phyloP scores from a whole-genome alignment of 1,140 invertebrate genomes.

The Reticulitermes speratus region DNA sequence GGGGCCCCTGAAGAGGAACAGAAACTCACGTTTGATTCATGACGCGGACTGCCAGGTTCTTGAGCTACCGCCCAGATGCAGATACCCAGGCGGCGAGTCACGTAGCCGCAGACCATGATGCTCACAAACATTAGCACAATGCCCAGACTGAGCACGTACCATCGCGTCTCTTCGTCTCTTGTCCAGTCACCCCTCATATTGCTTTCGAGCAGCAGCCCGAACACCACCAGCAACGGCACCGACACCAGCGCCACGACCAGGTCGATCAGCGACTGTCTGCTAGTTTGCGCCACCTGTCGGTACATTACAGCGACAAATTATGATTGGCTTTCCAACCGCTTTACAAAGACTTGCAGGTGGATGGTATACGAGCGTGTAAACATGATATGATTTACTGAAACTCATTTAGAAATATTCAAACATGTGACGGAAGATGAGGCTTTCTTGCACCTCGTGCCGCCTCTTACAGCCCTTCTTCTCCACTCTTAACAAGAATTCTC shows the following conservation, averaged over 20 bases:
- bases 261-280: conserved; percentile 27
- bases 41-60: background rate
- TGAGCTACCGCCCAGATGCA: conserved; percentile 24
- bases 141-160: conserved; percentile 31
- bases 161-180: background rate
- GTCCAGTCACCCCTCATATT: conserved; percentile 31
- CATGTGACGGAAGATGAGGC: no score
- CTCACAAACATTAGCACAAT: conserved; percentile 27
- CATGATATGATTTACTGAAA: no score
- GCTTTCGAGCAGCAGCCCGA: conserved; percentile 31
- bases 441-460: no score
- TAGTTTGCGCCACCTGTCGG: background rate
- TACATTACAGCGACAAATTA: no score
- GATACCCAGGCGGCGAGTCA: conserved; percentile 31
- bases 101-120: conserved; percentile 32
- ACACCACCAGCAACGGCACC: conserved; percentile 32
- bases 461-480: no score
- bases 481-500: no score
- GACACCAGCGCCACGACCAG: conserved; percentile 30
- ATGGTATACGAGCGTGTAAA: no score
- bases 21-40: background rate
- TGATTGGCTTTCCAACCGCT: no score
- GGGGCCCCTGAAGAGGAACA: no score
- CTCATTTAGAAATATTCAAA: no score
- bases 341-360: no score